A percentile compares a stretch with the other conserved stretches of the same genome.
phyloP scores from a whole-genome alignment of 1,140 invertebrate species.

The Cotesia vestalis region DNA sequence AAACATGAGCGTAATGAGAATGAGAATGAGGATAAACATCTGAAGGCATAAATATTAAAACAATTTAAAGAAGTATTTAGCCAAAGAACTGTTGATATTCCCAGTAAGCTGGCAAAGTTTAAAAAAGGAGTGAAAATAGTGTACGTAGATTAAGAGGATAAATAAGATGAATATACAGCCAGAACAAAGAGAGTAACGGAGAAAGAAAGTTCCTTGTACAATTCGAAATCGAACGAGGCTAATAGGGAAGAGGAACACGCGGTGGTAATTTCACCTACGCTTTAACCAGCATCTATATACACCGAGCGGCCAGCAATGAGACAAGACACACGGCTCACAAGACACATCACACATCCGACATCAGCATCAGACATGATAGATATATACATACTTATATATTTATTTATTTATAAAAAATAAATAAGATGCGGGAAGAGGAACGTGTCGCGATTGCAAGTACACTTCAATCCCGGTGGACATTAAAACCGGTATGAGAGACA shows the following conservation, averaged over 20 bases:
- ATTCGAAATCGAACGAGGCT: conserved; percentile 52
- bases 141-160: too few relatives aligned
- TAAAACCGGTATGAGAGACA: conserved; percentile 46
- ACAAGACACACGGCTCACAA: background rate
- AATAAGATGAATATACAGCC: background rate
- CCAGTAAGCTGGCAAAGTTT: too few relatives aligned
- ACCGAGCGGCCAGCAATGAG: background rate
- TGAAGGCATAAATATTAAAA: too few relatives aligned
- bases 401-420: conserved; percentile 20
- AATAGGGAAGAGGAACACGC: conserved; percentile 53
- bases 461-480: conserved; percentile 26
- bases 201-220: conserved; percentile 29
- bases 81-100: too few relatives aligned
- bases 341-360: background rate
- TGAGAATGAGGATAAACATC: too few relatives aligned
- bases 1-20: too few relatives aligned
- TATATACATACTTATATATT: too few relatives aligned
- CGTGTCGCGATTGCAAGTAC: conserved; percentile 3
- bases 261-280: conserved; percentile 59
- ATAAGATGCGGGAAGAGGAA: conserved; percentile 31
- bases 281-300: conserved; percentile 33
- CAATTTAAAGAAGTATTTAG: too few relatives aligned
- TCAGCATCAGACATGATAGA: too few relatives aligned
- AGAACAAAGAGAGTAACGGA: background rate
- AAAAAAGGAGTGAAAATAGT: too few relatives aligned